Evolutionary conservation across 2,888 invertebrate genomes (phyloP).

Genomic region (Eretmocerus hayati): DNA sequence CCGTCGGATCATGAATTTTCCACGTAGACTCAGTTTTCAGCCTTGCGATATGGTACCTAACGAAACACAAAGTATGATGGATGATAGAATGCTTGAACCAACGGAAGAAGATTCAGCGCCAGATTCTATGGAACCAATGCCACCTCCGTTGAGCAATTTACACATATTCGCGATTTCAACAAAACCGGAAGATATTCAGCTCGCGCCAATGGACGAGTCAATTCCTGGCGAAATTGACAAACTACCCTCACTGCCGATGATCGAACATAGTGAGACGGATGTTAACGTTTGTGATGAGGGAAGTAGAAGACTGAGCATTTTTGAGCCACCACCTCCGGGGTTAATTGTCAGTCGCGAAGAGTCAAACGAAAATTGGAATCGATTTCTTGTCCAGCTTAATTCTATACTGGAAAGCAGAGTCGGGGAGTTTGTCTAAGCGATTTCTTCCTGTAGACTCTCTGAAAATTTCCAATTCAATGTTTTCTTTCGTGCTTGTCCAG

Average conservation of each 20-base stretch:
- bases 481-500: neutral
- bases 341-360: conserved; percentile 43
- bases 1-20: conserved; percentile 25
- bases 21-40: conserved; percentile 31
- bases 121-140: conserved; percentile 21
- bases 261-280: conserved; percentile 24
- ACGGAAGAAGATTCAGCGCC: conserved; percentile 19
- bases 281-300: too few species aligned
- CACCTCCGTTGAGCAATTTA: conserved; percentile 38
- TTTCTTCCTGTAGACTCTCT: too few species aligned
- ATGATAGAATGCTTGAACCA: conserved; percentile 25
- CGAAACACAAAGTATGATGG: conserved; percentile 24
- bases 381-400: conserved; percentile 49
- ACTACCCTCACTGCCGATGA: conserved; percentile 37
- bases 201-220: conserved; percentile 25
- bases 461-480: too few species aligned
- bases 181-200: conserved; percentile 38
- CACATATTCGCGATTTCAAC: conserved; percentile 42
- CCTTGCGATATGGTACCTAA: neutral
- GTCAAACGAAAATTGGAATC: conserved; percentile 49
- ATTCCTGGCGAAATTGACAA: conserved; percentile 34
- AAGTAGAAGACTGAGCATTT: conserved; percentile 39
- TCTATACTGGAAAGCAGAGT: conserved; percentile 48
- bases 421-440: conserved; percentile 47
- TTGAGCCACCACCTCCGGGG: conserved; percentile 43